Evolutionary conservation across 1,140 invertebrate species (phyloP), one percentile per base, ranked within the genome.

Genomic region (Drosophila fuyamai): DNA sequence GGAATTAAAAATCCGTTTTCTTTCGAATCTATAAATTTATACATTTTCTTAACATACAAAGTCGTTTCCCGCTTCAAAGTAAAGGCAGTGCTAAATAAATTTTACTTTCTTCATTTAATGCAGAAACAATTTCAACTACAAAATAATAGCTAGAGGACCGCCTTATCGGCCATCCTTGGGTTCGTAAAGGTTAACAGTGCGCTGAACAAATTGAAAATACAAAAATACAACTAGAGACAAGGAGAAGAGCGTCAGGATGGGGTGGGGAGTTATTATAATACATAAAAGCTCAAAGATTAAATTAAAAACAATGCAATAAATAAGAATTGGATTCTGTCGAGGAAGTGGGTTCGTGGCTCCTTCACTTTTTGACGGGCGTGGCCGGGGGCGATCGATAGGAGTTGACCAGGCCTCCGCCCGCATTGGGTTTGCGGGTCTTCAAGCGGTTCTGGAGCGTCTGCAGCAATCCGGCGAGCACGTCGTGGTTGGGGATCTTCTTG

Each of bases 401-500:
- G 75, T 71, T 82, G 46, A 85, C 47, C 46, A 82, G 54, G 14
- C 75, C 67, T 12, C 72, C 70, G 5, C 81, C 72, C 38, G 66
- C 70, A 4, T 81, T 86, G 44, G 84, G 67, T 7, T 92, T 92
- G 10, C 91, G 85, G 12, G 60, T 71, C 74, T 96, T 97, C 61
- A 97, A 96, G 72, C 97, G 94, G 56, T 95, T 95, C 92, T 98
- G 97, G 44, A 98, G 92, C 4, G 97, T 97, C 6, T 95, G 93
- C 32, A 97, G 93, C 9, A 98, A 93, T 12, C 97, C 97, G 5
- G 95, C 96, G 1, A 98, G 93, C 7, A 98, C 97, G 85, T 98
- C 97, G 85, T 98, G 97, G 91, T 97, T 97, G 43, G 97, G 97
- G 53, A 98, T 93, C 84, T 97, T 96, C 91, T 98, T 98, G 41